phyloP scores from a whole-genome alignment of 2,888 invertebrate species.

The Micoletzkya japonica region DNA sequence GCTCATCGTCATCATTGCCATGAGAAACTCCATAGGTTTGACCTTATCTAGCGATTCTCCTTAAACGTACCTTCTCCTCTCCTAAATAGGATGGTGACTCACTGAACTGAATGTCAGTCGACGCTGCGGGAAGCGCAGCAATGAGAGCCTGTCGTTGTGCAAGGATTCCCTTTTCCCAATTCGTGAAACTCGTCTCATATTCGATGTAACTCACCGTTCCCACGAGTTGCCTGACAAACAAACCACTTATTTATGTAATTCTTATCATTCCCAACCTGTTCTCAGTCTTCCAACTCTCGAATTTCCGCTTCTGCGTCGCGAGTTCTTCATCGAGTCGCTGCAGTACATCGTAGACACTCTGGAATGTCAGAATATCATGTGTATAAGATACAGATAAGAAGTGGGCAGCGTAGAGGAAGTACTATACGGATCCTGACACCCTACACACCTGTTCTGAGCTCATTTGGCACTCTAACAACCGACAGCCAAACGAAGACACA shows the following conservation, averaged over 20 bases:
- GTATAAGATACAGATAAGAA: no score
- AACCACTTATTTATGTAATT: background rate
- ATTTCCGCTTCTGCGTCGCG: conserved; percentile 16
- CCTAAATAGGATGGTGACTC: background rate
- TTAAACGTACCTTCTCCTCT: background rate
- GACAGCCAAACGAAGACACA: conserved; percentile 23
- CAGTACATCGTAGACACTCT: conserved; percentile 21
- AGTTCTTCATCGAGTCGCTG: conserved; percentile 9
- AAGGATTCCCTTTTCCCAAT: conserved; percentile 22
- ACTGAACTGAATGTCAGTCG: conserved; percentile 21
- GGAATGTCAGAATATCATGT: background rate
- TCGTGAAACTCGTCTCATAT: conserved; percentile 22
- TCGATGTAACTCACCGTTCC: conserved; percentile 9
- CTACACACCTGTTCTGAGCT: conserved; percentile 28
- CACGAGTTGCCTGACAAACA: conserved; percentile 3
- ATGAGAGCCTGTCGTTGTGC: conserved; percentile 2
- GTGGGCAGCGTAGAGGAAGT: background rate
- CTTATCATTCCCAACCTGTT: conserved; percentile 11
- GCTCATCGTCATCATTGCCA: conserved; percentile 29
- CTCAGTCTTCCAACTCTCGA: conserved; percentile 12
- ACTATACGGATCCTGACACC: background rate
- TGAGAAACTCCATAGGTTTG: conserved; percentile 27
- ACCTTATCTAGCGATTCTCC: conserved; percentile 15
- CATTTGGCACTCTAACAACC: conserved; percentile 13
- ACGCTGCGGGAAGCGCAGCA: conserved; percentile 1